Base-by-base conservation (phyloP, 2,888 invertebrate species). In the Drosophila macrothrix region DNA sequence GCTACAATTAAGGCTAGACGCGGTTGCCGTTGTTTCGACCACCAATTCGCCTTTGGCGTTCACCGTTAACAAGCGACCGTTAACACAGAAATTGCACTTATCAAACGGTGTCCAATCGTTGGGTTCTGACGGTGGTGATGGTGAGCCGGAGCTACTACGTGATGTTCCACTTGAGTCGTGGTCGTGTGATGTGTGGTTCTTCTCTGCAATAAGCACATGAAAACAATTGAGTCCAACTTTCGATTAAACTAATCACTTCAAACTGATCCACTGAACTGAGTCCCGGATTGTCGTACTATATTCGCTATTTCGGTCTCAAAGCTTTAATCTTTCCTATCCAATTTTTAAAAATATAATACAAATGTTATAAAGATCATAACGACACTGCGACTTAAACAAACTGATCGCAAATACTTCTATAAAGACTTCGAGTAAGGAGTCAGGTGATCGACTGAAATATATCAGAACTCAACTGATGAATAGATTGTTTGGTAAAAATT, bases 1-100 rank as follows among this genome's bases (percentile, higher is more conserved):
- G 70, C 7, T 62, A 53, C 39, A 53, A 37, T 52, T 74, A 72
- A 35, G 35, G 52, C 39, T 65, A 50, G 73, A 43, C 58, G 92
- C 91, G 87, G 91, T 85, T 85, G 91, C 88, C 90, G 92, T 91
- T 76, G 93, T 91, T 92, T 93, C 93, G 84, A 93, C 93, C 91
- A 93, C 93, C 86, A 93, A 82, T 88, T 93, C 93, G 73, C 93
- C 93, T 82, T 92, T 91, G 81, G 93, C 92, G 93, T 93, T 93
- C 87, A 93, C 93, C 90, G 93, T 93, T 91, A 93, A 94, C 94
- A 96, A 94, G 94, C 96, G 96, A 94, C 95, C 96, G 95, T 95
- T 95, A 93, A 95, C 96, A 94, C 97, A 97, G 94, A 97, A 97
- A 95, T 96, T 96, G 94, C 97, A 97, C 95, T 97, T 96, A 93